Evolutionary conservation across 1,140 invertebrate genomes (phyloP), one percentile per base, ranked within the genome.

Genomic region (Paraescarpia echinospica): DNA sequence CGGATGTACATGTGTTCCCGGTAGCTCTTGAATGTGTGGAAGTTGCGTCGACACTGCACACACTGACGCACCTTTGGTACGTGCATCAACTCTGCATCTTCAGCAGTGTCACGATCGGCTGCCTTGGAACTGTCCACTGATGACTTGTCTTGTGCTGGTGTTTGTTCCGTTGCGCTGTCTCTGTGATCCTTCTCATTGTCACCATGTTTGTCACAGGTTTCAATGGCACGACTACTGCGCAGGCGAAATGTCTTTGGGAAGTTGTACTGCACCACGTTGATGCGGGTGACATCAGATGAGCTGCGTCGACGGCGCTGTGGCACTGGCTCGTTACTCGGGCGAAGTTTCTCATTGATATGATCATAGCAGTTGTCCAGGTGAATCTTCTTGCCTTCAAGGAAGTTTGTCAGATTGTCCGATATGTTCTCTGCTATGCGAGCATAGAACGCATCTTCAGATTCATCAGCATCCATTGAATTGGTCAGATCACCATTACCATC

Each of bases 371-470:
- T 77, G 27, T 92, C 92, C 31, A 94, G 48, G 35, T 93, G 94
- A 94, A 96, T 96, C 14, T 97, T 93, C 93, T 97, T 97, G 1
- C 97, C 97, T 94, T 97, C 97, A 14, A 97, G 95, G 94, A 97
- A 96, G 94, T 97, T 96, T 2, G 97, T 93, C 4, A 97, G 95
- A 94, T 97, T 97, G 91, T 97, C 97, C 6, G 97, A 96, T 89
- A 97, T 97, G 94, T 97, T 97, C 92, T 96, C 96, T 92, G 97
- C 96, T 35, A 97, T 96, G 93, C 96, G 96, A 92, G 96, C 96
- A 94, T 97, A 97, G 93, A 97, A 97, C 0, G 96, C 95, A 92
- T 96, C 96, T 93, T 97, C 97, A 94, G 89, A 51, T 91, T 93
- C 92, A 92, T 91, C 92, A 33, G 14, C 1, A 90, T 77, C 22